Base-by-base conservation (phyloP, 1,140 invertebrate species). In the Cepaea nemoralis region DNA sequence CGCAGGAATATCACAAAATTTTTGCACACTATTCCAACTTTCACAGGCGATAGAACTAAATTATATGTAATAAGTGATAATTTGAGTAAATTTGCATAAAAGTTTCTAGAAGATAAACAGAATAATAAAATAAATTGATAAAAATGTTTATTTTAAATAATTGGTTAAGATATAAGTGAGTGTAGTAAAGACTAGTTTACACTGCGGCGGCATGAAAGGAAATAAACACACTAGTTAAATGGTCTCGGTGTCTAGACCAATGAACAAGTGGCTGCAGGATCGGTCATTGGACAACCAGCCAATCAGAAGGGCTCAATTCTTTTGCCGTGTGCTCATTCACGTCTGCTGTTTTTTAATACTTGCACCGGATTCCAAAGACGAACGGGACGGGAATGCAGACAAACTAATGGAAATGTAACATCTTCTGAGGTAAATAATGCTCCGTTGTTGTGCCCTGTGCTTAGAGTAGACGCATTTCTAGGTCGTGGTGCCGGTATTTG, bases 311-410 rank as follows among this genome's bases (percentile, higher is more conserved):
- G 80, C 73, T 55, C 75, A 77, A 80, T 83, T 82, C 73, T 75
- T 63, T 40, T 63, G 50, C 59, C 84, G 81, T 84, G 83, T 85
- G 83, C 88, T 87, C 88, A 89, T 89, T 89, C 88, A 89, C 85
- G 85, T 83, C 85, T 88, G 87, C 87, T 86, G 14, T 59, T 14
- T 59, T n/a, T 59, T n/a, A 6, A 45, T 10, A 45, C 42, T 81
- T 84, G 82, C 81, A 80, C 80, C 45, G 73, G 82, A 80, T 83
- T 80, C 70, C 78, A 80, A 55, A 75, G 69, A 40, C 42, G 55
- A 77, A 55, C 37, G 37, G 31, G 66, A 39, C 59, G 63, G 31
- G 16, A 67, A 42, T 37, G 75, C 42, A 77, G 42, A 24, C 27
- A 55, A 66, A 37, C 66, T 81, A 66, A 67, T 37, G 37, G 67